Conservation (phyloP, 2,113 vertebrate species). For the Siphamia tubifer region DNA sequence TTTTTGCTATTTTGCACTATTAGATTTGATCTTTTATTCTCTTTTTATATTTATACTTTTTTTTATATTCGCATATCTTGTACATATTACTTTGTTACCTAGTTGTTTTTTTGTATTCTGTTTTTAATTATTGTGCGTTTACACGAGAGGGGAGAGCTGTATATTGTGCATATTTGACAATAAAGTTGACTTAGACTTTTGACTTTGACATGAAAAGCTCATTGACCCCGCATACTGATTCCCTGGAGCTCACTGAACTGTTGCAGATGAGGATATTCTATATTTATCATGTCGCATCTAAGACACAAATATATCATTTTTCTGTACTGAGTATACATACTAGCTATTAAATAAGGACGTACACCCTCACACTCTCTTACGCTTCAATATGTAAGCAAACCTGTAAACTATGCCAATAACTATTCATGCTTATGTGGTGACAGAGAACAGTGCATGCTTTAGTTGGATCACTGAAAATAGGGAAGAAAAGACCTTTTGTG, state of each 20-base stretch:
- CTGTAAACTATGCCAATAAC: background rate
- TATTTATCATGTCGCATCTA: too few relatives aligned
- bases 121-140: too few relatives aligned
- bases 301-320: background rate
- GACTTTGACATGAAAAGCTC: constrained; percentile 21
- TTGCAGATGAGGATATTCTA: background rate
- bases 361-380: background rate
- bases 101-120: too few relatives aligned
- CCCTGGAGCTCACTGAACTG: background rate
- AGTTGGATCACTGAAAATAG: constrained; percentile 14
- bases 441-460: background rate
- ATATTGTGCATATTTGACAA: too few relatives aligned
- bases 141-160: too few relatives aligned
- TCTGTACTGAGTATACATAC: background rate
- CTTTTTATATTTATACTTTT: too few relatives aligned
- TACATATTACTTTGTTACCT: too few relatives aligned
- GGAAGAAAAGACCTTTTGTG: constrained; percentile 19
- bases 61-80: too few relatives aligned
- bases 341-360: background rate
- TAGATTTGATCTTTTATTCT: too few relatives aligned
- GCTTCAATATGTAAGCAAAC: background rate
- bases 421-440: background rate
- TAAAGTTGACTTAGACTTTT: too few relatives aligned
- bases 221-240: constrained; percentile 30
- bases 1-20: too few relatives aligned